Conservation (phyloP, 2,797 vertebrate genomes). For the Poeciliopsis gracilis region DNA sequence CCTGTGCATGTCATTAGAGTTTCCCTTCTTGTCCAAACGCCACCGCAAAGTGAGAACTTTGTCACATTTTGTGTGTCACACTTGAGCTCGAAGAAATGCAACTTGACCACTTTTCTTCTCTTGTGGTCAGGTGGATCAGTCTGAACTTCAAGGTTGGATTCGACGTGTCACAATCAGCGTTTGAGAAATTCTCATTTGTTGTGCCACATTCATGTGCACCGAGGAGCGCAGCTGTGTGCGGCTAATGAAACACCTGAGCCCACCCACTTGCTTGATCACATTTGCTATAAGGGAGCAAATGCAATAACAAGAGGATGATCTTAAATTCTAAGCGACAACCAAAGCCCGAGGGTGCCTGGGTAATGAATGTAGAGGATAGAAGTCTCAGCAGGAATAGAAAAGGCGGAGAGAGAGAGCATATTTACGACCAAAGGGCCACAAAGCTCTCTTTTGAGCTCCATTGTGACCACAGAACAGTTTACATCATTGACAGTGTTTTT, state of each 20-base stretch:
- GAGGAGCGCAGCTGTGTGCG: conserved; percentile 17
- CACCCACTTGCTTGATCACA: conserved; percentile 23
- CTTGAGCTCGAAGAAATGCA: not conserved
- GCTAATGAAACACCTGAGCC: conserved; percentile 40
- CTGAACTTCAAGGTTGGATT: not conserved
- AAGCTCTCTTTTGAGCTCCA: conserved; percentile 23
- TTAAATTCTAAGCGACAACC: conserved; percentile 16
- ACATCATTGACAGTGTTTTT: conserved; percentile 13
- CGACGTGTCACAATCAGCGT: not conserved
- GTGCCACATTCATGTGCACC: not conserved
- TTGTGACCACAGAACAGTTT: conserved; percentile 20
- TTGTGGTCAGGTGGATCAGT: not conserved
- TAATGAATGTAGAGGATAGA: conserved; percentile 18
- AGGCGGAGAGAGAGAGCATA: not conserved
- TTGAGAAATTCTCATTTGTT: not conserved
- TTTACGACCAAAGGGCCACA: not conserved
- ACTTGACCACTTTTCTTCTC: not conserved
- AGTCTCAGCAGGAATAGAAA: conserved; percentile 1
- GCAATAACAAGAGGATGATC: conserved; percentile 3
- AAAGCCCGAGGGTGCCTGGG: not conserved
- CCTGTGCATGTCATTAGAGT: not conserved
- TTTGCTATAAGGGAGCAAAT: conserved; percentile 16
- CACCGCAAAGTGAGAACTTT: not conserved
- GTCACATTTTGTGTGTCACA: not conserved
- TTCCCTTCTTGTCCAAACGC: not conserved